phyloP scores from a whole-genome alignment of 2,113 vertebrate species.

The Vireo altiloquus region DNA sequence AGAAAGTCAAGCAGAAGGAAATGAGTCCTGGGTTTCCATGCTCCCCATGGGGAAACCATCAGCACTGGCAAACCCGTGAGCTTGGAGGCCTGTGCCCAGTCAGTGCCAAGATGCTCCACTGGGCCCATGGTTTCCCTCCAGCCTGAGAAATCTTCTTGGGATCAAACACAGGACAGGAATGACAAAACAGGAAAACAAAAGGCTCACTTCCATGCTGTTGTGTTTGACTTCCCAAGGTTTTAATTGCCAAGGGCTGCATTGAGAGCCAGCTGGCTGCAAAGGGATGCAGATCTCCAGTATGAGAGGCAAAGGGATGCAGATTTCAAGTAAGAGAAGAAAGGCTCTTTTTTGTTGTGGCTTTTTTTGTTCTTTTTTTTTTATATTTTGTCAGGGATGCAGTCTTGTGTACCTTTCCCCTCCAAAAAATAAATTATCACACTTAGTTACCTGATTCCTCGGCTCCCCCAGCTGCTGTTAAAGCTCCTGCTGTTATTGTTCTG shows the following conservation, averaged over 20 bases:
- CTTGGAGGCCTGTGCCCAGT: background rate
- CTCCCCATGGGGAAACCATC: background rate
- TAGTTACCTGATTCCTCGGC: background rate
- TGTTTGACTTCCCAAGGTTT: constrained; percentile 51
- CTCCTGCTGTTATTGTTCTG: background rate
- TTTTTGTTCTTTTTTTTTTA: background rate
- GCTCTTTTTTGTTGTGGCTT: background rate
- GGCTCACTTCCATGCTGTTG: background rate
- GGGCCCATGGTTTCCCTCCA: background rate
- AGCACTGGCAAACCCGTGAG: background rate
- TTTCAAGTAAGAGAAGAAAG: background rate
- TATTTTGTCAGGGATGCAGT: background rate
- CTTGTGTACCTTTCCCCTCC: background rate
- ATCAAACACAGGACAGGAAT: constrained; percentile 1
- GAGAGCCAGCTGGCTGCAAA: constrained; percentile 40
- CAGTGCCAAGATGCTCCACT: background rate
- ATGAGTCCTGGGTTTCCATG: background rate
- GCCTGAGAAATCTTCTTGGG: background rate
- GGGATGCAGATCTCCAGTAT: background rate
- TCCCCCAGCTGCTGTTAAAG: background rate
- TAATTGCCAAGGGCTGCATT: background rate
- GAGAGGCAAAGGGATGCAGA: background rate
- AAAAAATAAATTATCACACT: background rate
- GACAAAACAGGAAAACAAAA: constrained; percentile 21
- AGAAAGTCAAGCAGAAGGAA: background rate